Evolutionary conservation across 1,140 invertebrate genomes (phyloP).

Genomic region (Drosophila bipectinata): DNA sequence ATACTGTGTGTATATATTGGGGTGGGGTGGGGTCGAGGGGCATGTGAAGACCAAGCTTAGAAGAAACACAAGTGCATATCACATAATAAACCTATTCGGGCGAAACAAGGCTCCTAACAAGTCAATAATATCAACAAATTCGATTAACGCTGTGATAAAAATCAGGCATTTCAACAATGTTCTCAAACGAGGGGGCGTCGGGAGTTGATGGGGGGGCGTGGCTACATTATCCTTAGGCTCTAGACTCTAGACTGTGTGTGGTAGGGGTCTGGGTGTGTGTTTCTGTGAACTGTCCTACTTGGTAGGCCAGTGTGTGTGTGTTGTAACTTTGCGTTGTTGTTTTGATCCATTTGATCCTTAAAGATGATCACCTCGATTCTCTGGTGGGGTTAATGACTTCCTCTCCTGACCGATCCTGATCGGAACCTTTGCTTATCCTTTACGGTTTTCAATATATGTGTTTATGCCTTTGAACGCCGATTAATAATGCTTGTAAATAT

Average conservation of each 20-base stretch:
- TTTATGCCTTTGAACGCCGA: constrained; percentile 12
- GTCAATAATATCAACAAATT: constrained; percentile 27
- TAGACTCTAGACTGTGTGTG: constrained; percentile 4
- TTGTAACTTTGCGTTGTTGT: constrained; percentile 40
- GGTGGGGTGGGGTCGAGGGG: neutral
- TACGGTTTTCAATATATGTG: neutral
- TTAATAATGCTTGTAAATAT: constrained; percentile 18
- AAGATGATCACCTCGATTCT: constrained; percentile 36
- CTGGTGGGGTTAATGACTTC: constrained; percentile 66
- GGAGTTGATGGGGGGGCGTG: neutral
- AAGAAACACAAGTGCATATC: constrained; percentile 40
- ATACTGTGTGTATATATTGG: constrained; percentile 31
- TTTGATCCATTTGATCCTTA: constrained; percentile 1
- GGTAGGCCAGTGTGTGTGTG: constrained; percentile 44
- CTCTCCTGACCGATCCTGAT: neutral
- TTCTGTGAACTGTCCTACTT: constrained; percentile 37
- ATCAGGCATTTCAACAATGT: constrained; percentile 20
- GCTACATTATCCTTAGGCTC: constrained; percentile 38
- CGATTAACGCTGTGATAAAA: constrained; percentile 18
- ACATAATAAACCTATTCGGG: constrained; percentile 47
- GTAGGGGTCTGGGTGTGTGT: neutral
- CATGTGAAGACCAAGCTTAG: constrained; percentile 18
- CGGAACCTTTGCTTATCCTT: neutral
- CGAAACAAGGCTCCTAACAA: constrained; percentile 55
- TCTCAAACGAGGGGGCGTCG: neutral